Conservation (phyloP, 1,140 invertebrate species). For the Kradibia gibbosae region DNA sequence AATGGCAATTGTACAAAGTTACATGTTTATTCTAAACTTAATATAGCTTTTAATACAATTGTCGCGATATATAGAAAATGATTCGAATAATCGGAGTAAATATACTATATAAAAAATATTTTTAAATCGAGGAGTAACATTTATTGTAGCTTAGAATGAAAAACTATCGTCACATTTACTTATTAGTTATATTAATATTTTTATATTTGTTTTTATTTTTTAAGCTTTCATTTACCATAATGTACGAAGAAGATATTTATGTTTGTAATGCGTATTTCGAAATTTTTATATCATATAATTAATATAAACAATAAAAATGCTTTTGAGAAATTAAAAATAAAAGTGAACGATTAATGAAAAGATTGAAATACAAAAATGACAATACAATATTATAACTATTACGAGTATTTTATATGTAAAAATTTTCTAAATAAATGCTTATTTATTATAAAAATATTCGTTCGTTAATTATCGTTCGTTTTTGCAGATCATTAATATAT, state of each 20-base stretch:
- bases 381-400: neutral
- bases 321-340: no score
- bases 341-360: no score
- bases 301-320: neutral
- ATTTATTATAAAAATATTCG: constrained; percentile 33
- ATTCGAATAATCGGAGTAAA: no score
- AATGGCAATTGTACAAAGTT: constrained; percentile 32
- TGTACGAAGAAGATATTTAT: neutral
- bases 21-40: neutral
- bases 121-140: neutral
- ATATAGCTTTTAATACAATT: no score
- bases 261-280: constrained; percentile 24
- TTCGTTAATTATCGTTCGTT: neutral
- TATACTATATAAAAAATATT: no score
- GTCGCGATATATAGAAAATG: no score
- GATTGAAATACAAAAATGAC: neutral
- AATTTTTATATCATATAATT: constrained; percentile 22
- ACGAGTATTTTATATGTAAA: constrained; percentile 33
- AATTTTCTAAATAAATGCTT: constrained; percentile 37
- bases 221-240: neutral
- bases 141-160: constrained; percentile 4
- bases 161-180: constrained; percentile 3
- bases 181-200: constrained; percentile 5
- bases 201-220: constrained; percentile 30
- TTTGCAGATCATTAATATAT: neutral